Percentiles rank a stretch among this genome's conserved stretches.
Conservation (phyloP, 2,888 invertebrate genomes). For the Galerucella pusilla region DNA sequence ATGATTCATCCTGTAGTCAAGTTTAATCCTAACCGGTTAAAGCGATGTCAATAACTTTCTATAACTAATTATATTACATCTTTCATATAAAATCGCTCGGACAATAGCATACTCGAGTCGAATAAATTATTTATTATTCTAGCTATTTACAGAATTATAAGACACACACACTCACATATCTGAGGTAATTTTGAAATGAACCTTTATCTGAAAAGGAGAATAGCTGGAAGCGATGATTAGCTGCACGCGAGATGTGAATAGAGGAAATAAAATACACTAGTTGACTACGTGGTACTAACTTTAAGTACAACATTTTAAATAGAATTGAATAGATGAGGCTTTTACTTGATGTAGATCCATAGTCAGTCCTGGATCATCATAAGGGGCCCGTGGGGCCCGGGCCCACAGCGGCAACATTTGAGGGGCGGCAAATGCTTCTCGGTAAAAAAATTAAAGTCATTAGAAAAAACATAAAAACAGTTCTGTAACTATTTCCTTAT, state of each 20-base stretch:
- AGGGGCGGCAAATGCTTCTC: too few relatives aligned
- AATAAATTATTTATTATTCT: not conserved
- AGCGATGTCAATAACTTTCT: not conserved
- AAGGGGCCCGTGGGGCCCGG: too few relatives aligned
- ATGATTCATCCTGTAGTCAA: too few relatives aligned
- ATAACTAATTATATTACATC: not conserved
- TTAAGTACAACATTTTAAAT: not conserved
- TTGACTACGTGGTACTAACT: not conserved
- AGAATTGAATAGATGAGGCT: too few relatives aligned
- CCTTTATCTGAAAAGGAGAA: constrained; percentile 8
- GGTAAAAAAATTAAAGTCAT: too few relatives aligned
- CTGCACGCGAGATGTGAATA: constrained; percentile 29
- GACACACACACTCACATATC: not conserved
- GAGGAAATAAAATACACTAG: constrained; percentile 27
- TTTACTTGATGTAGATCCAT: too few relatives aligned
- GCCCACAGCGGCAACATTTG: too few relatives aligned
- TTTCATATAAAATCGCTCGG: not conserved
- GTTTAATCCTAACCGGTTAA: not conserved
- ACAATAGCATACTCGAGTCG: not conserved
- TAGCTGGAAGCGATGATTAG: constrained; percentile 7
- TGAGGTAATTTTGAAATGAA: constrained; percentile 2
- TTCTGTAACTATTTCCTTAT: too few relatives aligned
- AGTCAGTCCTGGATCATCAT: too few relatives aligned
- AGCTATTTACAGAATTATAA: constrained; percentile 2
- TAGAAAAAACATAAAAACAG: too few relatives aligned